phyloP scores from a whole-genome alignment of 2,113 vertebrate species.

The Eublepharis macularius region DNA sequence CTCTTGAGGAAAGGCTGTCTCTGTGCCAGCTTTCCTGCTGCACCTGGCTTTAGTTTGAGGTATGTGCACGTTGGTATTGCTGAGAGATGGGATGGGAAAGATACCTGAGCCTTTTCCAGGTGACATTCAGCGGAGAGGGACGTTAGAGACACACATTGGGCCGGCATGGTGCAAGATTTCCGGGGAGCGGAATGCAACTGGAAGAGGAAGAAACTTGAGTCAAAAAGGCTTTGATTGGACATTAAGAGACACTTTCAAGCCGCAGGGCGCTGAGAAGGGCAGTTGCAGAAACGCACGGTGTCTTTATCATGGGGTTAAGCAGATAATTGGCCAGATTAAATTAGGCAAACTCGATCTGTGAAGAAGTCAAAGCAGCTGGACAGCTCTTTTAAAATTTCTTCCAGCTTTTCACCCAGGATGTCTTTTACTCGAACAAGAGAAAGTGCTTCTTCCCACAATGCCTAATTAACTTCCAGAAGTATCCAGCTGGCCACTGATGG shows the following conservation, averaged over 20 bases:
- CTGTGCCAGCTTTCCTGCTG: conserved; percentile 7
- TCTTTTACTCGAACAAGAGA: not conserved
- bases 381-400: not conserved
- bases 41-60: conserved; percentile 38
- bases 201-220: not conserved
- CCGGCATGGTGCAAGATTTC: not conserved
- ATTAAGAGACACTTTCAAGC: not conserved
- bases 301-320: not conserved
- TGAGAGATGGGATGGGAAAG: not conserved
- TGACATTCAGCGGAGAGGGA: not conserved
- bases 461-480: too few relatives aligned
- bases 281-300: too few relatives aligned
- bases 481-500: too few relatives aligned
- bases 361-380: not conserved
- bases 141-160: too few relatives aligned
- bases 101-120: not conserved
- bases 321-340: too few relatives aligned
- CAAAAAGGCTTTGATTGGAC: not conserved
- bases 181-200: not conserved
- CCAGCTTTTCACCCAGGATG: not conserved
- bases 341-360: not conserved
- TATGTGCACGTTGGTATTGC: too few relatives aligned
- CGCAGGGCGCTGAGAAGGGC: not conserved
- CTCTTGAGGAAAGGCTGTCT: conserved; percentile 36
- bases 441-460: not conserved